A percentile compares a stretch with the other conserved stretches of the same genome.
phyloP scores from a whole-genome alignment of 2,888 invertebrate genomes.

The Melanotus villosus region DNA sequence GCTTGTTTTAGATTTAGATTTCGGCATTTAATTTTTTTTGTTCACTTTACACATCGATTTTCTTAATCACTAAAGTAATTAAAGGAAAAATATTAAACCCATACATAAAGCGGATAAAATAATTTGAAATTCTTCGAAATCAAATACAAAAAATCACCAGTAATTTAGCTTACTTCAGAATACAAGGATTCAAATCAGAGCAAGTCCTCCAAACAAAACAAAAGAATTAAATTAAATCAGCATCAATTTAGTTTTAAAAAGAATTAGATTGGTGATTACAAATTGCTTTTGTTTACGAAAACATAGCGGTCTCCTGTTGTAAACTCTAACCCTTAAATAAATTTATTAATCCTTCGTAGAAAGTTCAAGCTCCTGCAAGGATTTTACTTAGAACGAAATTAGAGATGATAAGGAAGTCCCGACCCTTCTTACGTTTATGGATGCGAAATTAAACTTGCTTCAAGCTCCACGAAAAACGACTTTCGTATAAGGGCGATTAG shows the following conservation, averaged over 20 bases:
- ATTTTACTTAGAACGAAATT: slow-evolving; percentile 1
- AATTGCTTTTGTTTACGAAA: slow-evolving; percentile 9
- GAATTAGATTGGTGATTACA: slow-evolving; percentile 1
- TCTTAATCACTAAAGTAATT: too few relatives aligned
- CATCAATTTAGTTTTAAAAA: slow-evolving; percentile 6
- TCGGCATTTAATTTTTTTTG: too few relatives aligned
- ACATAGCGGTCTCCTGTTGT: neutral
- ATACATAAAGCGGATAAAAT: too few relatives aligned
- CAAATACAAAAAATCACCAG: too few relatives aligned
- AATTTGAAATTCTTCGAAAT: too few relatives aligned
- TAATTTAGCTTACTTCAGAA: too few relatives aligned
- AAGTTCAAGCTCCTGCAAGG: neutral
- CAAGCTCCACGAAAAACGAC: neutral
- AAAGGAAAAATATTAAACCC: too few relatives aligned
- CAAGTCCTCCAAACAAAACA: too few relatives aligned
- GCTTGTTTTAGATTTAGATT: too few relatives aligned
- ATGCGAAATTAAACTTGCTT: slow-evolving; percentile 6
- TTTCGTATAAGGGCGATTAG: neutral
- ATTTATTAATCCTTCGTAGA: slow-evolving; percentile 9
- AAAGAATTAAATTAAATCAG: neutral
- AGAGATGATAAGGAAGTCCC: neutral
- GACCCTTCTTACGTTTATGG: neutral
- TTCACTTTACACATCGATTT: too few relatives aligned
- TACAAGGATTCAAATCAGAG: too few relatives aligned
- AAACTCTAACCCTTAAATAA: slow-evolving; percentile 12